Base-by-base conservation (phyloP, 2,797 vertebrate genomes). In the Erithacus rubecula region DNA sequence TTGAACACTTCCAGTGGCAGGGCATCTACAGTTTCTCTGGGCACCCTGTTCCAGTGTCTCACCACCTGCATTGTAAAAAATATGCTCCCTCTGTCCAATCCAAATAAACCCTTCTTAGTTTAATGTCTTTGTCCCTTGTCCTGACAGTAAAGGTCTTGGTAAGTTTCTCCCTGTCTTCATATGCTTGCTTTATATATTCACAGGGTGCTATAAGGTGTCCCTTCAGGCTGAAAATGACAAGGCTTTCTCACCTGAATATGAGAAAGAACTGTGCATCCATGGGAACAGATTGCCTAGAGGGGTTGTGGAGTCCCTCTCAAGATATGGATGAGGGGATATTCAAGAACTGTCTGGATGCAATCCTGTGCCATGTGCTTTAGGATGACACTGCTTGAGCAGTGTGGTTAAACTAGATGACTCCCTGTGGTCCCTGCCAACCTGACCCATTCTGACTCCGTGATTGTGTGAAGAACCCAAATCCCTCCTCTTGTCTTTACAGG, bases 181-280 rank as follows among this genome's bases (percentile, higher is more conserved):
- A 20, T 37, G 19, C 19, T 49, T 1, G 0, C 10, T 71, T 36
- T 71, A 37, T 58, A 30, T 65, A 9, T 79, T 64, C 19, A 10
- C 27, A 36, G 15, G 19, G 12, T 78, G 18, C 49, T 53, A 5
- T 18, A 58, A 21, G 9, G 20, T 65, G 27, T 18, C 8, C 29
- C 20, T 59, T 39, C 30, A 39, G 34, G 34, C 12, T 46, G 34
- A 59, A 46, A 24, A 72, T 11, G 39, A 44, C 43, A 44, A 44
- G 19, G 43, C 10, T 44, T 74, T 74, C 46, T 44, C 14, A 11
- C 39, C 20, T 67, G 24, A 46, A 26, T 67, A 22, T 34, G 46
- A 72, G 29, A 52, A 52, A 59, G 16, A 72, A 3, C 37, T 0
- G 0, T 46, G 20, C 2, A 17, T 29, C 13, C 17, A 7, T 17